Conservation (phyloP, 2,888 invertebrate genomes). For the Orthonychiurus folsomi region DNA sequence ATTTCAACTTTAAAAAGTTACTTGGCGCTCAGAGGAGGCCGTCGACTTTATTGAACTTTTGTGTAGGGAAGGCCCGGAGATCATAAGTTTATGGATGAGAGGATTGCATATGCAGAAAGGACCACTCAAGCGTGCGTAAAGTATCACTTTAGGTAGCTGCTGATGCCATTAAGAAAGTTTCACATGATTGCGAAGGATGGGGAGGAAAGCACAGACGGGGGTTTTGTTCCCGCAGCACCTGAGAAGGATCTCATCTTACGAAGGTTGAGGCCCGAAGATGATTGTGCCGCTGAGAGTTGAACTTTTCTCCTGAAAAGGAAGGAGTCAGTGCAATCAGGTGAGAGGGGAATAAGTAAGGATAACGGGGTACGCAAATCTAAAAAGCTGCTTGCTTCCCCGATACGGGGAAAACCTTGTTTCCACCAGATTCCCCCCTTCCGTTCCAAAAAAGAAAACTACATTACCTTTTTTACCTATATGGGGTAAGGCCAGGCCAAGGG, state of each 20-base stretch:
- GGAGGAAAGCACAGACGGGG: neutral
- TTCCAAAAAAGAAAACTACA: no score
- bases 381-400: no score
- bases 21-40: no score
- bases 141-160: neutral
- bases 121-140: neutral
- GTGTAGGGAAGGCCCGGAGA: neutral
- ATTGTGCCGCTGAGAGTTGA: slow-evolving; percentile 1
- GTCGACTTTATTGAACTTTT: neutral
- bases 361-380: no score
- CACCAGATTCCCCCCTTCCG: no score
- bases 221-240: no score
- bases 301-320: neutral
- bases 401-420: no score
- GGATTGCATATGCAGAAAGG: no score
- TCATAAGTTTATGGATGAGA: neutral
- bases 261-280: no score
- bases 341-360: neutral
- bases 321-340: slow-evolving; percentile 1
- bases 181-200: neutral
- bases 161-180: slow-evolving; percentile 1
- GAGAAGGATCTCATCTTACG: neutral
- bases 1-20: neutral
- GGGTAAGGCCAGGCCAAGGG: no score
- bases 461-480: no score